Conservation (phyloP, 2,113 vertebrate genomes). For the Rhineura floridana region DNA sequence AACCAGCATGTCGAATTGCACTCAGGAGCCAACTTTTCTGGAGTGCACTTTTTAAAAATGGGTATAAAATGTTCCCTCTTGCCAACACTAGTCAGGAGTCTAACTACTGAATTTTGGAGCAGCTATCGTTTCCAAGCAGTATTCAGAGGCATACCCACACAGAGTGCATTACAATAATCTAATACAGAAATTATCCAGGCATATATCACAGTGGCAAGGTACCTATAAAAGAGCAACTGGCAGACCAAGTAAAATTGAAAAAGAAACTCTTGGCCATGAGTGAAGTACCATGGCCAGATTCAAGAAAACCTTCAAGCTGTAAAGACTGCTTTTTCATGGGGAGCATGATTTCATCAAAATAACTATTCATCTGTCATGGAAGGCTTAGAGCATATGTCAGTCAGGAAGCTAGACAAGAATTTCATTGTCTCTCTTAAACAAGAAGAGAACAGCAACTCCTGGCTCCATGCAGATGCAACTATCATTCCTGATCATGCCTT, state of each 20-base stretch:
- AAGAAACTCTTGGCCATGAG: background rate
- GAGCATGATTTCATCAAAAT: too few relatives aligned
- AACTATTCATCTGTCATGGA: background rate
- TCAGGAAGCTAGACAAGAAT: background rate
- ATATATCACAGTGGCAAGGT: background rate
- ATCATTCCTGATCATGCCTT: too few relatives aligned
- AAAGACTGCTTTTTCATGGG: background rate
- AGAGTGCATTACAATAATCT: background rate
- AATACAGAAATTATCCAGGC: background rate
- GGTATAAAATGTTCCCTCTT: background rate
- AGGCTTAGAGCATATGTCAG: background rate
- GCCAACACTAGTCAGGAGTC: background rate
- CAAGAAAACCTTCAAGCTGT: background rate
- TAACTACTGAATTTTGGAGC: background rate
- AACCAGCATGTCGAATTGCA: background rate
- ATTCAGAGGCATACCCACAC: background rate
- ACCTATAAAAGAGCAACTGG: background rate
- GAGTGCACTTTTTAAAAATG: background rate
- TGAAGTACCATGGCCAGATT: background rate
- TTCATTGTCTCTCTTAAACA: background rate
- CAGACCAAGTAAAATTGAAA: background rate
- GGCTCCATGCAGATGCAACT: background rate
- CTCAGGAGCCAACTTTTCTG: background rate
- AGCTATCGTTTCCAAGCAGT: background rate
- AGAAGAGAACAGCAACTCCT: too few relatives aligned